phyloP scores from a whole-genome alignment of 1,140 invertebrate genomes.

The Drosophila lowei region DNA sequence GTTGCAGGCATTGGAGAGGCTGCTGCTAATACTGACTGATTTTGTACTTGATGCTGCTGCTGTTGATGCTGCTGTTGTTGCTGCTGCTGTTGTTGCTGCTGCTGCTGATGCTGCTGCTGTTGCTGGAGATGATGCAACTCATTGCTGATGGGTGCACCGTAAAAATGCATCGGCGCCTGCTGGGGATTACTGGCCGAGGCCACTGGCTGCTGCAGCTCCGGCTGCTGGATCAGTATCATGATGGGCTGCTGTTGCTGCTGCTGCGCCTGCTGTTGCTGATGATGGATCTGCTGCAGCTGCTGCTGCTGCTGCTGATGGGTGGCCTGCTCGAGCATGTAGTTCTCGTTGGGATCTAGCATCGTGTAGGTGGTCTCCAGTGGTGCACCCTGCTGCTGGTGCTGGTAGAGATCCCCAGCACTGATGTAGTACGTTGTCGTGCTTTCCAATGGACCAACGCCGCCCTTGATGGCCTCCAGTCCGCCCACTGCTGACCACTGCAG shows the following conservation, averaged over 20 bases:
- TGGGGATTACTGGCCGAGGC: conserved; percentile 71
- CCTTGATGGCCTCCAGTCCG: conserved; percentile 61
- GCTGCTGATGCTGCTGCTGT: conserved; percentile 10
- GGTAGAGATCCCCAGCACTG: conserved; percentile 69
- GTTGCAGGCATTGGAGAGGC: conserved; percentile 53
- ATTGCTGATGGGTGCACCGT: conserved; percentile 38
- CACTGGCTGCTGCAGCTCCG: conserved; percentile 57
- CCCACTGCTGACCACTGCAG: conserved; percentile 69
- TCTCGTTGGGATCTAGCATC: conserved; percentile 65
- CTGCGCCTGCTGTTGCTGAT: conserved; percentile 13
- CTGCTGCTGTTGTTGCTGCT: conserved; percentile 19
- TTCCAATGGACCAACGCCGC: conserved; percentile 34
- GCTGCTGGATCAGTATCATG: conserved; percentile 73
- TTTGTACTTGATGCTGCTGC: conserved; percentile 42
- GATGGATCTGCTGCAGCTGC: conserved; percentile 19
- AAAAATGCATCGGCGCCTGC: conserved; percentile 62
- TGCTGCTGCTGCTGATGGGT: conserved; percentile 31
- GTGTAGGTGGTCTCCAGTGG: conserved; percentile 28
- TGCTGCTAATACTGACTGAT: conserved; percentile 61
- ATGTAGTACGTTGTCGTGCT: conserved; percentile 72
- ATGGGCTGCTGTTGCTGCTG: conserved; percentile 60
- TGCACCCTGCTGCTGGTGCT: conserved; percentile 21
- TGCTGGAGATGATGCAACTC: conserved; percentile 49
- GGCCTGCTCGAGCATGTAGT: conserved; percentile 60
- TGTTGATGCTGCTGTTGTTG: conserved; percentile 21